Base-by-base conservation (phyloP, 2,888 invertebrate genomes). In the Stegophylla sp. region DNA sequence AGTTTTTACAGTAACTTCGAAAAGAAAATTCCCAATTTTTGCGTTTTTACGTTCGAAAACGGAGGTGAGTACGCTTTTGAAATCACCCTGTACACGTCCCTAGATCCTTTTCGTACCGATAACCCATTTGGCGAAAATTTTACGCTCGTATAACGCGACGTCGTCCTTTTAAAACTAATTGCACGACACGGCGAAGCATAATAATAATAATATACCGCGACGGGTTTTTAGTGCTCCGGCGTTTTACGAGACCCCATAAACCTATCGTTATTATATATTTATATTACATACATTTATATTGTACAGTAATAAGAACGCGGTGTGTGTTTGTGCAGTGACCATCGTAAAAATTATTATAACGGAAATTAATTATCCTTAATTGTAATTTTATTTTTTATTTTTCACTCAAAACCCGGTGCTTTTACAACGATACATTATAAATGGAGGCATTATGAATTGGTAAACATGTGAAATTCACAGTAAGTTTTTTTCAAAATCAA, bases 231-330 rank as follows among this genome's bases (percentile, higher is more conserved):
- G 43, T 73, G n/a, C 59, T n/a, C n/a, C 43, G 9, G 17, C 43
- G 59, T 73, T 73, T 73, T 73, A 75, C 53, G 64, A 64, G 75
- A 23, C 17, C 23, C 41, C 15, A 15, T 61, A 61, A 61, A 74
- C 5, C 28, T 28, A 48, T 0, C 20, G n/a, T 15, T 48, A 17
- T 48, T 17, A 15, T 48, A 17, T 48, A 7, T 45, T 3, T 10
- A 48, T 48, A 17, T 17, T 48, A 17, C 17, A n/a, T n/a, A 48
- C 15, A 17, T 17, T 3, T 0, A 1, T 48, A 17, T 17, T 7
- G 48, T 48, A 48, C 7, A 48, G 3, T 17, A 3, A 17, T 48
- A 15, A 15, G n/a, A 17, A 48, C 17, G 5, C n/a, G 26, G 56
- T 26, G n/a, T 51, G 51, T n/a, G 26, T 12, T 9, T 3, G 7